Evolutionary conservation across 92 coral and sea anemone species (phyloP).

Genomic region (Porites lobata): DNA sequence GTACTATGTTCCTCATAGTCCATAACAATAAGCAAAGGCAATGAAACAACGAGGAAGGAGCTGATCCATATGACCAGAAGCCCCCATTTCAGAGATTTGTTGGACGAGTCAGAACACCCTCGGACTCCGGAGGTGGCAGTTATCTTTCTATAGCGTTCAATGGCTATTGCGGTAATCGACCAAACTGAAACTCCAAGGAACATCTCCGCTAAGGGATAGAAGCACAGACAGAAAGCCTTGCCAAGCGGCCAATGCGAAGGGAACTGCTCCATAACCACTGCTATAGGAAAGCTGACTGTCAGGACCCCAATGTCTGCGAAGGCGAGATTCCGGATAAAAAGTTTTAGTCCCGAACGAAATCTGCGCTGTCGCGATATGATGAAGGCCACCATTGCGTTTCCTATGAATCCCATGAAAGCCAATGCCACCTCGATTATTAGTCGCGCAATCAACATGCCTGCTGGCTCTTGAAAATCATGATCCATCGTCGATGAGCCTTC

Average conservation of each 20-base stretch:
- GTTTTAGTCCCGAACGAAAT: constrained; percentile 66
- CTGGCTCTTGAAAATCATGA: constrained; percentile 62
- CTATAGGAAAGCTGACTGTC: constrained; percentile 73
- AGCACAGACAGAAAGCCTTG: constrained; percentile 59
- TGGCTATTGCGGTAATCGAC: constrained; percentile 94
- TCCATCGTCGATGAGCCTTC: neutral
- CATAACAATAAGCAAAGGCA: constrained; percentile 85
- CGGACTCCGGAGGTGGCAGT: constrained; percentile 10
- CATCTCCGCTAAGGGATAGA: constrained; percentile 86
- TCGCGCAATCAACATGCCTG: constrained; percentile 48
- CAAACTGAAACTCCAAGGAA: constrained; percentile 89
- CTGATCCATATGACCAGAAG: constrained; percentile 76
- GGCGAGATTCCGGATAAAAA: constrained; percentile 85
- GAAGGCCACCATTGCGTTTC: constrained; percentile 74
- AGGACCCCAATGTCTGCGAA: constrained; percentile 90
- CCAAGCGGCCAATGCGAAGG: constrained; percentile 88
- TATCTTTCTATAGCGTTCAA: constrained; percentile 73
- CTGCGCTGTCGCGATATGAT: constrained; percentile 58
- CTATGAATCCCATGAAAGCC: constrained; percentile 81
- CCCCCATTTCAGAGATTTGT: constrained; percentile 52
- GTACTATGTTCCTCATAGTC: constrained; percentile 40
- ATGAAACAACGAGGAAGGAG: constrained; percentile 74
- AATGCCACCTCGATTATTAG: constrained; percentile 63
- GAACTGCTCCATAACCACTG: constrained; percentile 75
- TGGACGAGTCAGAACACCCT: neutral